Evolutionary conservation across 2,797 vertebrate genomes (phyloP).

Genomic region (Bradypus variegatus): DNA sequence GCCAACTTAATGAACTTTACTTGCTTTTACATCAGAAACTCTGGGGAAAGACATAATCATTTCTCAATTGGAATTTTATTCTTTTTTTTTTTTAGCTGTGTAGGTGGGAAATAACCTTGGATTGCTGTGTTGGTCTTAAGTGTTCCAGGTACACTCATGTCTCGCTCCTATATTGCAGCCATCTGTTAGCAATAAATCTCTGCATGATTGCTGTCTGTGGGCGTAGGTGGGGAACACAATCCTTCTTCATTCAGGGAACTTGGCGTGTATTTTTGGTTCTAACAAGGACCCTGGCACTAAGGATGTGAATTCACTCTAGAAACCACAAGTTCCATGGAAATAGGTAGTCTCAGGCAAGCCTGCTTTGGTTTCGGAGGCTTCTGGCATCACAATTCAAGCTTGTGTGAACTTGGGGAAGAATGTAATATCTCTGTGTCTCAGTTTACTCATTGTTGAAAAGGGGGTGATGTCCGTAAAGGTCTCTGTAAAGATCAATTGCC

Average conservation of each 20-base stretch:
- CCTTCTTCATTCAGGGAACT: background rate
- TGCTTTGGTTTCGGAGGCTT: background rate
- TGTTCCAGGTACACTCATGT: background rate
- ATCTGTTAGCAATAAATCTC: conserved; percentile 9
- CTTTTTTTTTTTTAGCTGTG: background rate
- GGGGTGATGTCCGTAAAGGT: background rate
- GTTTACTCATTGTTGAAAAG: background rate
- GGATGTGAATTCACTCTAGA: background rate
- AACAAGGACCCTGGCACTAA: background rate
- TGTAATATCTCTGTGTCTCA: background rate
- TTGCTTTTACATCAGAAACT: conserved; percentile 45
- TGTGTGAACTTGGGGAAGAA: background rate
- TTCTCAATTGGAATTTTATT: conserved; percentile 45
- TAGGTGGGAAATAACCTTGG: conserved; percentile 38
- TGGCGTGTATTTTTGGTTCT: background rate
- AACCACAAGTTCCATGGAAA: background rate
- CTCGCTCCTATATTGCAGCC: background rate
- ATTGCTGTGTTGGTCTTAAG: background rate
- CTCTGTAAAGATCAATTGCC: background rate
- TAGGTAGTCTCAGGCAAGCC: background rate
- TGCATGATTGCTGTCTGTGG: background rate
- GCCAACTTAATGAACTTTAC: background rate
- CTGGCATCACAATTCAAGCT: background rate
- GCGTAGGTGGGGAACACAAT: fast-evolving
- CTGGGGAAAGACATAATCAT: conserved; percentile 18